These are phyloP conservation scores for Labroides dimidiatus DNA, from an alignment of 2,797 vertebrate genomes.

Conservation along the genomic window DNA sequence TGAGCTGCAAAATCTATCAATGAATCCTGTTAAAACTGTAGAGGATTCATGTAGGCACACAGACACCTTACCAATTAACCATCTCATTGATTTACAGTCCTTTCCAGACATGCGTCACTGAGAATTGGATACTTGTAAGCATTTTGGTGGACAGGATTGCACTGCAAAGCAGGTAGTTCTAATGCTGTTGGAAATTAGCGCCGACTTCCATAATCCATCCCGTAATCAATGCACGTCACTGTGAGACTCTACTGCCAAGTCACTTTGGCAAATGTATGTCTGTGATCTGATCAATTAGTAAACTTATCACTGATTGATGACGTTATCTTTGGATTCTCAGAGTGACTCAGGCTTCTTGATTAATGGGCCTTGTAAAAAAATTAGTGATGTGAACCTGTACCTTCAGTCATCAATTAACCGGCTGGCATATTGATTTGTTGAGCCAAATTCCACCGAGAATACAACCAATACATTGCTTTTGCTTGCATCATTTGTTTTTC, in stretches of 20 bases:
- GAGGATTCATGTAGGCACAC: constrained; percentile 23
- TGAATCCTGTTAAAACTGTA: constrained; percentile 48
- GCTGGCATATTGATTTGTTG: constrained; percentile 60
- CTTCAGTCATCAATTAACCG: constrained; percentile 56
- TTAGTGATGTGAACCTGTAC: constrained; percentile 28
- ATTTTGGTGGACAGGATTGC: constrained; percentile 60
- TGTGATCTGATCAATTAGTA: constrained; percentile 34
- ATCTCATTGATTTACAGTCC: constrained; percentile 69
- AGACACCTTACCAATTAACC: constrained; percentile 66
- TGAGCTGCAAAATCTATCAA: constrained; percentile 51
- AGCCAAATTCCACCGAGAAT: constrained; percentile 41
- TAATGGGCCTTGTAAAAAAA: constrained; percentile 42
- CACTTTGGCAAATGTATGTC: constrained; percentile 36
- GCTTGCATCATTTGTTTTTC: constrained; percentile 47
- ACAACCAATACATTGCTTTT: constrained; percentile 49
- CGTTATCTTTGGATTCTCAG: constrained; percentile 12
- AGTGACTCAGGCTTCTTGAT: constrained; percentile 22
- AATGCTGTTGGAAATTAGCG: constrained; percentile 58
- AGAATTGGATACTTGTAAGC: constrained; percentile 61
- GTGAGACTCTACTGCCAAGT: constrained; percentile 28
- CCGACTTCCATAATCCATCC: constrained; percentile 60
- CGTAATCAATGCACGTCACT: constrained; percentile 63
- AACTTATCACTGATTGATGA: constrained; percentile 41
- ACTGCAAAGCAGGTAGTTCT: constrained; percentile 50
- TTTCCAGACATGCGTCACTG: constrained; percentile 59